These are phyloP conservation scores for Caenorhabditis sinica DNA, from an alignment of 2,888 invertebrate genomes.

Conservation along the genomic window DNA sequence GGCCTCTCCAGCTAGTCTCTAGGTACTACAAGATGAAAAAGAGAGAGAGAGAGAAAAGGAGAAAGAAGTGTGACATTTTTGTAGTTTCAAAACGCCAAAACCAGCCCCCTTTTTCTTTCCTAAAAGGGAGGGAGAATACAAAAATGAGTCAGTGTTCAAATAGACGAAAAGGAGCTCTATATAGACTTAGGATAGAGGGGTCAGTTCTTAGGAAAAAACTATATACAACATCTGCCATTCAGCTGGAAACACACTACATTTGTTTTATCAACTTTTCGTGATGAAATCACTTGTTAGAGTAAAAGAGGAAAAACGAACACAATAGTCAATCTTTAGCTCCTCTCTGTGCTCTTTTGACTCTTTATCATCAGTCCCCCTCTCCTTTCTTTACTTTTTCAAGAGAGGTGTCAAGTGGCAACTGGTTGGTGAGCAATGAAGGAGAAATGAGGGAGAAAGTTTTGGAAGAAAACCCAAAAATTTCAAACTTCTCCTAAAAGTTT, in stretches of 20 bases:
- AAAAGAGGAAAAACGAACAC: background rate
- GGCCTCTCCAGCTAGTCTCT: background rate
- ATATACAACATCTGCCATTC: background rate
- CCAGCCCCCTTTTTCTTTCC: background rate
- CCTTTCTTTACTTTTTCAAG: constrained; percentile 19
- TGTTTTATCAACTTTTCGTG: background rate
- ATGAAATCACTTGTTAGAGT: background rate
- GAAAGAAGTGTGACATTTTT: constrained; percentile 7
- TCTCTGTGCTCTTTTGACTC: background rate
- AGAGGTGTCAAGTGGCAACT: constrained; percentile 50
- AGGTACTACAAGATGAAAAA: background rate
- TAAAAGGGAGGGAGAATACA: background rate
- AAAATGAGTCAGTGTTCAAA: constrained; percentile 41
- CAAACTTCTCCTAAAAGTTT: background rate
- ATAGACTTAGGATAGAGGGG: background rate
- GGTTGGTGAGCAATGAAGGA: background rate
- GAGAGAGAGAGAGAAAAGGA: background rate
- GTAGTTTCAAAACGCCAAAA: constrained; percentile 23
- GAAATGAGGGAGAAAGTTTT: background rate
- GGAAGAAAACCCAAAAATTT: background rate
- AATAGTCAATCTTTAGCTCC: constrained; percentile 14
- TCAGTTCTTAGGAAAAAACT: background rate
- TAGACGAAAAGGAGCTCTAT: constrained; percentile 1
- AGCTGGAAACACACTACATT: constrained; percentile 4
- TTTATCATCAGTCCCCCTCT: background rate